Percentiles rank a stretch among this genome's conserved stretches.
phyloP scores from a whole-genome alignment of 2,797 vertebrate genomes.

The Peromyscus nudipes region DNA sequence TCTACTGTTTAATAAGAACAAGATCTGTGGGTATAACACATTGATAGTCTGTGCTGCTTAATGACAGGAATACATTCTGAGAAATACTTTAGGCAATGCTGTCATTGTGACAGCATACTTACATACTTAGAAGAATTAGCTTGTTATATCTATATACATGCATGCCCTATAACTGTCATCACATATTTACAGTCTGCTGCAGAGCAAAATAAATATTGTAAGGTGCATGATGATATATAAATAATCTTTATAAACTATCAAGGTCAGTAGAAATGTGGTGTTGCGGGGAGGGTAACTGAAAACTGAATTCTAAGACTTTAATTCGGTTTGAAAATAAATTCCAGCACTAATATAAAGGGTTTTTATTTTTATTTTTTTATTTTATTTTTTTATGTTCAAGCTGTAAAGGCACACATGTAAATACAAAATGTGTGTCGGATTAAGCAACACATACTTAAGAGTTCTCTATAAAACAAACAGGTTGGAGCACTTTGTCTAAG shows the following conservation, averaged over 20 bases:
- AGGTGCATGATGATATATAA: not conserved
- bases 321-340: slow-evolving; percentile 67
- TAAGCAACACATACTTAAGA: slow-evolving; percentile 57
- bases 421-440: slow-evolving; percentile 60
- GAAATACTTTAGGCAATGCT: not conserved
- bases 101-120: not conserved
- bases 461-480: slow-evolving; percentile 58
- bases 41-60: not conserved
- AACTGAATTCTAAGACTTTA: slow-evolving; percentile 61
- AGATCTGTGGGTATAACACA: not conserved
- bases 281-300: not conserved
- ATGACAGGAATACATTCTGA: not conserved
- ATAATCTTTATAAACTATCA: slow-evolving; percentile 53
- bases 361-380: too few species aligned
- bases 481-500: slow-evolving; percentile 35
- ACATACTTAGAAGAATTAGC: not conserved
- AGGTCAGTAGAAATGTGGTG: slow-evolving; percentile 46
- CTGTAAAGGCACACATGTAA: slow-evolving; percentile 26
- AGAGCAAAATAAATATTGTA: not conserved
- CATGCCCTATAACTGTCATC: not conserved
- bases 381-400: not conserved
- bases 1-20: slow-evolving; percentile 51
- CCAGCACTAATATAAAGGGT: slow-evolving; percentile 5
- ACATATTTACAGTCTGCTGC: not conserved
- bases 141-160: not conserved